Evolutionary conservation across 2,113 vertebrate species (phyloP), one percentile per base, ranked within the genome.

Genomic region (Anser cygnoides): DNA sequence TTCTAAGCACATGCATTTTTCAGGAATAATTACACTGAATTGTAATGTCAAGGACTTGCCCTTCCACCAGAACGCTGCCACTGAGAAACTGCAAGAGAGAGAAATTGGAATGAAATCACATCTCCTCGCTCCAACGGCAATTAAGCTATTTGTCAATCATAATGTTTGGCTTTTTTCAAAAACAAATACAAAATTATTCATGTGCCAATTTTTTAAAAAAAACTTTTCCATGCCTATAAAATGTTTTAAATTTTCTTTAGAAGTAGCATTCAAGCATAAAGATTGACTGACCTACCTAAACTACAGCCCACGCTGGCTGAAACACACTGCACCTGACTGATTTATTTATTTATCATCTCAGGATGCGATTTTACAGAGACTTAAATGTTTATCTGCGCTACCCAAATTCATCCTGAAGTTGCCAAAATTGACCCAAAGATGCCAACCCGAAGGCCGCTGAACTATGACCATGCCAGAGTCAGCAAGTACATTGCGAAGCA

Each of bases 391-490:
- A 93, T 65, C 55, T 82, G 43, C 54, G 35, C 70, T 20, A 29
- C 12, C 73, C 93, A 92, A 86, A 92, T 54, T 70, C 88, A 73
- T n/a, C 86, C 63, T 6, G 52, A 68, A 95, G 84, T 41, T 84
- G 86, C 84, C 96, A 96, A 90, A 97, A 92, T 43, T 83, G 88
- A 75, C 92, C 55, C 70, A 67, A 74, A 81, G 70, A 84, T 89
- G 68, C 72, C 87, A 86, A 88, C 84, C 86, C 54, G 46, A 61
- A 87, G 74, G 84, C 80, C 78, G 86, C 4, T 90, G 73, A 78
- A 88, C 68, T 4, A 16, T 33, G 52, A 88, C 79, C 43, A n/a
- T 1, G 55, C 89, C 29, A 41, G 93, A 93, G 92, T 95, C 95
- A 96, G 89, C 65, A 84, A 91, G 65, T 2, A n/a, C 75, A 61